Evolutionary conservation across 2,888 invertebrate genomes (phyloP).

Genomic region (Mactromeris polynyma): DNA sequence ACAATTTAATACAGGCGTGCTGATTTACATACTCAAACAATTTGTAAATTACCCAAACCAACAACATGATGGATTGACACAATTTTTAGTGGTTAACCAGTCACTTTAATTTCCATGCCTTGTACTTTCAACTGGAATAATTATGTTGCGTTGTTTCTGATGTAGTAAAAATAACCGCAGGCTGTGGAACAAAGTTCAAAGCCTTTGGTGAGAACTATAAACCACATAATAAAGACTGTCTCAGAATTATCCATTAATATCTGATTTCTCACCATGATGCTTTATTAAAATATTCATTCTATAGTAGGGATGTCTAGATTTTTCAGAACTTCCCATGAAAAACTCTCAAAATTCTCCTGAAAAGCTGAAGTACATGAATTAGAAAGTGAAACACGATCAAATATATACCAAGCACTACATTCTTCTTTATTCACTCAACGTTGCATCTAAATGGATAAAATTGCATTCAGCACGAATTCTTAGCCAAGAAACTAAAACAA

Average conservation of each 20-base stretch:
- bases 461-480: background rate
- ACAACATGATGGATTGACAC: slow-evolving; percentile 15
- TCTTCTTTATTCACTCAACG: background rate
- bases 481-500: background rate
- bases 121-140: too few species aligned
- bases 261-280: background rate
- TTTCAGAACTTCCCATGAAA: background rate
- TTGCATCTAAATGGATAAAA: background rate
- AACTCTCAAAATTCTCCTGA: background rate
- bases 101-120: background rate
- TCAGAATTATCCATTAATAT: background rate
- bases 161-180: too few species aligned
- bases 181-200: too few species aligned
- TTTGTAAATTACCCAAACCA: slow-evolving; percentile 14
- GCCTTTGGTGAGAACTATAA: background rate
- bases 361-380: background rate
- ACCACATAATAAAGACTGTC: background rate
- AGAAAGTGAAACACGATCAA: background rate
- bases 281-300: background rate
- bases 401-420: background rate
- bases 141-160: too few species aligned
- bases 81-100: background rate
- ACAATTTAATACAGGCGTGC: background rate
- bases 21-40: slow-evolving; percentile 3
- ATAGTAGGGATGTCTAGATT: background rate